phyloP scores from a whole-genome alignment of 2,888 invertebrate species.

The Drosophila mercatorum region DNA sequence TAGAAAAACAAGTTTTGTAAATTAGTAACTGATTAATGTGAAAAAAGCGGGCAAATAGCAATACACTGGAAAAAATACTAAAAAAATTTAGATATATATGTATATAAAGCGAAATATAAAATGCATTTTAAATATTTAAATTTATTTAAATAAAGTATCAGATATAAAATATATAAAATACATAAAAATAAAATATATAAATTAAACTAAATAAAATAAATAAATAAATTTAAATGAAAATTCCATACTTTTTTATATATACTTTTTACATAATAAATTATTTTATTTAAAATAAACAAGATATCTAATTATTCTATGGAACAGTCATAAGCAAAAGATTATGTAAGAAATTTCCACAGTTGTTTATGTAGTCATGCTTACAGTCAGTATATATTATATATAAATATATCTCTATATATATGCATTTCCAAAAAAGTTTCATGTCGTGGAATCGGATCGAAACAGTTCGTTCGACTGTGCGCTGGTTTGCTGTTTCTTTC shows the following conservation, averaged over 20 bases:
- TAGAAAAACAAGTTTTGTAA: not conserved
- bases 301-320: not conserved
- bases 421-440: conserved; percentile 24
- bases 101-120: not conserved
- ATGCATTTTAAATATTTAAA: not conserved
- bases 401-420: not conserved
- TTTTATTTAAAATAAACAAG: too few relatives aligned
- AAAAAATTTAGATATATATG: not conserved
- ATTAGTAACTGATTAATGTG: not conserved
- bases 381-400: not conserved
- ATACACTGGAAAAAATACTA: conserved; percentile 1
- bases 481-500: not conserved
- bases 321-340: not conserved
- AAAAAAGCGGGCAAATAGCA: not conserved
- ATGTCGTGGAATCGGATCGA: not conserved
- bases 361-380: not conserved
- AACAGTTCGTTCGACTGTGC: not conserved
- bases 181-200: not conserved
- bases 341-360: not conserved
- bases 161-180: not conserved
- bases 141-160: too few relatives aligned
- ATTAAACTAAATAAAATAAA: too few relatives aligned
- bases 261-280: too few relatives aligned
- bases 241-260: too few relatives aligned
- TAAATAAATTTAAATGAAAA: too few relatives aligned